Conservation (phyloP, 2,888 invertebrate genomes). For the Dolichomitus sp. region DNA sequence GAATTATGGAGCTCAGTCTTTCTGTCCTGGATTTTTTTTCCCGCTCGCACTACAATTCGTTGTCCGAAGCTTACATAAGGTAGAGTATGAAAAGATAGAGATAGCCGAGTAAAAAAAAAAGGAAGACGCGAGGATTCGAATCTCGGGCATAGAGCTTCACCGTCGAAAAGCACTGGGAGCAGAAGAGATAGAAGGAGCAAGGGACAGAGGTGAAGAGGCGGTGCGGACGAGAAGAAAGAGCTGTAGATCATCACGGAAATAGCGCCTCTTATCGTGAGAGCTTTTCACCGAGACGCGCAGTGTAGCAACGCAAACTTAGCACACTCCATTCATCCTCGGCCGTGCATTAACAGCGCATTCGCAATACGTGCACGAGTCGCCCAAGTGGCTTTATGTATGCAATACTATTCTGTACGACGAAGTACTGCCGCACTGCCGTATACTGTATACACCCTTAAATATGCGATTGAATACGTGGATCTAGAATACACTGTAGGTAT, state of each 20-base stretch:
- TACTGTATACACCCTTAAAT: neutral
- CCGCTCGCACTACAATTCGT: conserved; percentile 26
- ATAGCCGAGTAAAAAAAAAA: conserved; percentile 42
- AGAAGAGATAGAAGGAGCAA: conserved; percentile 14
- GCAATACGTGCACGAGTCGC: conserved; percentile 24
- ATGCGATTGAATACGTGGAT: conserved; percentile 17
- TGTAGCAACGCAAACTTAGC: conserved; percentile 55
- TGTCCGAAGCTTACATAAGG: conserved; percentile 38
- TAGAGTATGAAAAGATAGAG: conserved; percentile 41
- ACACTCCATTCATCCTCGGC: conserved; percentile 54
- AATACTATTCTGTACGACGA: neutral
- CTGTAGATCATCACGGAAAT: conserved; percentile 62
- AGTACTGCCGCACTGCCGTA: neutral
- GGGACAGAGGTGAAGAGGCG: conserved; percentile 27
- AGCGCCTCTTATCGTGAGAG: conserved; percentile 61
- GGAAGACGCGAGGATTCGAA: conserved; percentile 24
- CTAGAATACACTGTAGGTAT: neutral
- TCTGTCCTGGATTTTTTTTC: conserved; percentile 25
- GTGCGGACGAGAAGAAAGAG: conserved; percentile 52
- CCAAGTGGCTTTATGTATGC: conserved; percentile 25
- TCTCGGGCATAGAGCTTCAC: conserved; percentile 21
- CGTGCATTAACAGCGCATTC: conserved; percentile 37
- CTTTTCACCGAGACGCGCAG: conserved; percentile 53
- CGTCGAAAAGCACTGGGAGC: conserved; percentile 16
- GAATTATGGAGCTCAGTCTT: conserved; percentile 65